phyloP scores from a whole-genome alignment of 2,113 vertebrate species.

The Dermatemys mawii region DNA sequence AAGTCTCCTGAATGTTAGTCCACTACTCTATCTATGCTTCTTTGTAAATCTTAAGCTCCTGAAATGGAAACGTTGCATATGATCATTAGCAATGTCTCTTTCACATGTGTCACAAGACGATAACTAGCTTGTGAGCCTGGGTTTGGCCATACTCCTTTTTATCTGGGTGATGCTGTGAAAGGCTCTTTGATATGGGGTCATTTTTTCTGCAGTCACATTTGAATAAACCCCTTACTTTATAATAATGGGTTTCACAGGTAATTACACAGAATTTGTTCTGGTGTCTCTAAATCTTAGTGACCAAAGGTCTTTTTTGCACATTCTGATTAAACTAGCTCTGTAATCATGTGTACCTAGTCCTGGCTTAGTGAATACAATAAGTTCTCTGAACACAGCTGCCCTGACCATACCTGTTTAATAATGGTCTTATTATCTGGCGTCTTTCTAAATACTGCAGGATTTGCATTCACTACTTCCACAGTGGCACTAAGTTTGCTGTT shows the following conservation, averaged over 20 bases:
- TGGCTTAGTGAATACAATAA: neutral
- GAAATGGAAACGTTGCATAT: neutral
- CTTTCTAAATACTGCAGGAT: neutral
- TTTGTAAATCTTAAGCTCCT: neutral
- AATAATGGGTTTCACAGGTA: neutral
- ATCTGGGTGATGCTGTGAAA: fast-evolving
- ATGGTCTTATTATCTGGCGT: neutral
- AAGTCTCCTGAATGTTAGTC: neutral
- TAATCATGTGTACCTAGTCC: neutral
- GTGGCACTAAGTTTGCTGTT: neutral
- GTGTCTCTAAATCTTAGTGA: neutral
- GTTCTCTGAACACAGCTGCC: neutral
- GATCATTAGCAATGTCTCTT: neutral
- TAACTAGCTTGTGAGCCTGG: neutral
- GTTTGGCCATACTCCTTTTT: neutral
- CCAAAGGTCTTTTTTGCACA: neutral
- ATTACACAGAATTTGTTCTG: neutral
- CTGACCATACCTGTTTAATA: neutral
- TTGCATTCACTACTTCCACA: neutral
- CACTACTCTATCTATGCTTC: neutral
- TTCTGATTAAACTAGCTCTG: neutral
- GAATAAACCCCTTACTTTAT: neutral
- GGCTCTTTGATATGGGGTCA: neutral
- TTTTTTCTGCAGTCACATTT: neutral
- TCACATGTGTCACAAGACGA: neutral